Base-by-base conservation (phyloP, 2,113 vertebrate genomes). In the Stegastes partitus region DNA sequence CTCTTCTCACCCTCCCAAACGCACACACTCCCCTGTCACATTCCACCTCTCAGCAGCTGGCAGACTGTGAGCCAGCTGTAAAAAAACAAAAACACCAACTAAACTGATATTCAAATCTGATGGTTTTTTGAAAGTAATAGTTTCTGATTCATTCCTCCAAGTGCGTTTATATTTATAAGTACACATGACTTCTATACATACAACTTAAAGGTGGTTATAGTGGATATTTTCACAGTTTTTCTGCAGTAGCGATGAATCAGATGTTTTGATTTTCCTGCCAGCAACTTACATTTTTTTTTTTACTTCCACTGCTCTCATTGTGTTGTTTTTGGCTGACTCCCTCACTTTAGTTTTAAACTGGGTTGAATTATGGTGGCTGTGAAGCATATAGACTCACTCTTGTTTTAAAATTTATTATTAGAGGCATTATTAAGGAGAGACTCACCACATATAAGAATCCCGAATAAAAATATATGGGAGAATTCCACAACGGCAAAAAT, bases 1-100 rank as follows among this genome's bases (percentile, higher is more conserved):
- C 42, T 37, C 59, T 45, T 53, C n/a, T 37, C 14, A 15, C 37
- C 21, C 28, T 26, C 31, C 31, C 31, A 34, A 34, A 22, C 56
- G 5, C 11, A 49, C 56, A 55, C 59, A 23, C 53, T 21, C 39
- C 58, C 49, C 26, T 50, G 26, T 28, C 67, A 26, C 51, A 73
- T 72, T 78, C 65, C 78, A 55, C 39, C 21, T 37, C 59, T 57
- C 49, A 76, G 70, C 70, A 79, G 57, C 81, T 84, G 73, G 42
- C 68, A 1, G 34, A 70, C 18, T 66, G 19, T 71, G 50, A 73
- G 53, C 64, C 49, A 78, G 51, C 51, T 58, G 57, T 53, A 22
- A 74, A 69, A 31, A 68, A 59, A 49, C 26, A 14, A 75, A 69
- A 67, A 69, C 69, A 3, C 16, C 37, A 3, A 53, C 19, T 21